Base-by-base conservation (phyloP, 2,888 invertebrate genomes). In the Oscheius sp. region DNA sequence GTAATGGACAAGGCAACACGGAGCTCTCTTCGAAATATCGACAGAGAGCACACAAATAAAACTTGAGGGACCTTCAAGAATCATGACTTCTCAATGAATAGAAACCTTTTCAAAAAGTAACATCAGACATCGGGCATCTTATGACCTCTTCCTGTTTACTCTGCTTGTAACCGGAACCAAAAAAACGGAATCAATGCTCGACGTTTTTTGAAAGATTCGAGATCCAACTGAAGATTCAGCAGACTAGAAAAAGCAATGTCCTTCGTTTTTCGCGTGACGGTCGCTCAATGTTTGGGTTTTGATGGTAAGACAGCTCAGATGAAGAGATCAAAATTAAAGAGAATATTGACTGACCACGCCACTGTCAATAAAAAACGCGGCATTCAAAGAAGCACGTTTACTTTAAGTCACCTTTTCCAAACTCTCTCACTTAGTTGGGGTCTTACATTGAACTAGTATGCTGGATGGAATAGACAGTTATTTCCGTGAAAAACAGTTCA, bases 151-250 rank as follows among this genome's bases (percentile, higher is more conserved):
- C n/a, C n/a, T n/a, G n/a, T n/a, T n/a, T n/a, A n/a, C n/a, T n/a
- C n/a, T n/a, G n/a, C n/a, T n/a, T n/a, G n/a, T n/a, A n/a, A n/a
- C n/a, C n/a, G n/a, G n/a, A n/a, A n/a, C n/a, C n/a, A n/a, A n/a
- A n/a, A n/a, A n/a, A n/a, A n/a, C n/a, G n/a, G n/a, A n/a, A n/a
- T n/a, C n/a, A n/a, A 9, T 20, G 20, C 24, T 20, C 47, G 14
- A 12, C 20, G 17, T 20, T 47, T 47, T 24, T 47, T 17, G n/a
- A 20, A 9, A 47, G 47, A 51, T 32, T 36, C 33, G 54, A 54
- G 54, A 54, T 54, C 36, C 54, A 54, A 54, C 32, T 20, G 54
- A 33, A 36, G n/a, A n/a, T 33, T 54, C 54, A 54, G 54, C 54
- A 33, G 54, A 54, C 54, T 36, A 54, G 54, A 32, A 54, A 54